Evolutionary conservation across 2,888 invertebrate species (phyloP), one percentile per base, ranked within the genome.

Genomic region (Tenthredo distinguenda): DNA sequence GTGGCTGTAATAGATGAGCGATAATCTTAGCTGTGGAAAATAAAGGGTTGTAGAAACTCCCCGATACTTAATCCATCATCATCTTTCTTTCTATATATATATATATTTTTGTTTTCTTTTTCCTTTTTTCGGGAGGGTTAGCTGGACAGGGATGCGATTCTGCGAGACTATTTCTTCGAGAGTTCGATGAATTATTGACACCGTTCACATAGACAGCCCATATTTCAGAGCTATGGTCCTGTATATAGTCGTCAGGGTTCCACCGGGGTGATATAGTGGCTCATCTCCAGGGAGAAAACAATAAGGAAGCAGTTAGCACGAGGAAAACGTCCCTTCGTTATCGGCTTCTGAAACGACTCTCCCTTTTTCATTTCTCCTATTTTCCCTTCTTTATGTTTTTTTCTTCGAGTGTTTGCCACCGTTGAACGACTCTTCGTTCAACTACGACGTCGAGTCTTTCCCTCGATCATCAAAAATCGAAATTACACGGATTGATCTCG

Each of bases 301-400:
- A 77, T 77, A 50, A 77, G 76, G 76, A 50, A 77, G 50, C 50
- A 77, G 76, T 77, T 47, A 55, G 26, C 76, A 50, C 76, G 76
- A 77, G 47, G 50, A 18, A 77, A 50, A 77, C 50, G 76, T 31
- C 55, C n/a, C 50, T 77, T 77, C 76, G 47, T 77, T 77, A 77
- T 77, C 76, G 76, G 18, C 18, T 50, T 34, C 31, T 7, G 47
- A 50, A 77, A 77, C 76, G 76, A 50, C 31, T 15, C 50, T 26
- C 26, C 31, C 31, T 77, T 50, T 40, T n/a, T 74, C 72, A 74
- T 43, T 74, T 43, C 72, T 43, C 21, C 2, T 26, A 10, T 43
- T 74, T 34, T 34, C 68, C 15, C 21, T 58, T 4, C 9, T 10
- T 62, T 62, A 10, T 62, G 2, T 68, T 68, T 31, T 68, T 68